phyloP scores from a whole-genome alignment of 2,888 invertebrate species.

The Ectobius pallidus region DNA sequence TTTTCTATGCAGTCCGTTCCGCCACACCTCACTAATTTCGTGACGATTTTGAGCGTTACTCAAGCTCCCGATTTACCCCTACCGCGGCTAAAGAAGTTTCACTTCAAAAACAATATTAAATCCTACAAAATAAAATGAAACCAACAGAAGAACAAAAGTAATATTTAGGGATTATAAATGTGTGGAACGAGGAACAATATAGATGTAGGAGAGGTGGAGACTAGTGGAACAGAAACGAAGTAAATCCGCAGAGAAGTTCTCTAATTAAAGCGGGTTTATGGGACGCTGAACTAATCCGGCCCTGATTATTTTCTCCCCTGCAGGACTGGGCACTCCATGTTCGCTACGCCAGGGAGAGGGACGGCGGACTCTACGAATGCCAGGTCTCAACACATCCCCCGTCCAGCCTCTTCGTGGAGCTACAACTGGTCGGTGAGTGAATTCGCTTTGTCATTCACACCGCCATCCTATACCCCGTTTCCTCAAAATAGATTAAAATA shows the following conservation, averaged over 20 bases:
- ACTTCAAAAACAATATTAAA: too few species aligned
- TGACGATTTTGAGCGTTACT: too few species aligned
- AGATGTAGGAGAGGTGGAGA: background rate
- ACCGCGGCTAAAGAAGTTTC: too few species aligned
- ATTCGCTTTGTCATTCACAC: background rate
- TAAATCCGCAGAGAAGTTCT: conserved; percentile 21
- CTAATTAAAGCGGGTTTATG: conserved; percentile 41
- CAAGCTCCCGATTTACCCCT: too few species aligned
- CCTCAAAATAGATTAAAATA: too few species aligned
- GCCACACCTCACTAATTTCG: too few species aligned
- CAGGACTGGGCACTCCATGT: conserved; percentile 73
- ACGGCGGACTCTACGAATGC: conserved; percentile 71
- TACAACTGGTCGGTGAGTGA: conserved; percentile 68
- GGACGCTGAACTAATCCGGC: conserved; percentile 32
- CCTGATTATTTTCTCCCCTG: conserved; percentile 32
- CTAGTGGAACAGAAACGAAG: conserved; percentile 19
- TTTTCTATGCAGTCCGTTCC: too few species aligned
- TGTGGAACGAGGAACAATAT: too few species aligned
- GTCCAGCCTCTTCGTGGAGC: conserved; percentile 67
- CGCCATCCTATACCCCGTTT: too few species aligned
- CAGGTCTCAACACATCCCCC: conserved; percentile 71
- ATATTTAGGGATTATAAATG: conserved; percentile 2
- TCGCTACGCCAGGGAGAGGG: conserved; percentile 65
- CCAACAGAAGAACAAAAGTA: too few species aligned
- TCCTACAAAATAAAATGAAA: too few species aligned